Evolutionary conservation across 2,888 invertebrate genomes (phyloP).

Genomic region (Hetaerina titia): DNA sequence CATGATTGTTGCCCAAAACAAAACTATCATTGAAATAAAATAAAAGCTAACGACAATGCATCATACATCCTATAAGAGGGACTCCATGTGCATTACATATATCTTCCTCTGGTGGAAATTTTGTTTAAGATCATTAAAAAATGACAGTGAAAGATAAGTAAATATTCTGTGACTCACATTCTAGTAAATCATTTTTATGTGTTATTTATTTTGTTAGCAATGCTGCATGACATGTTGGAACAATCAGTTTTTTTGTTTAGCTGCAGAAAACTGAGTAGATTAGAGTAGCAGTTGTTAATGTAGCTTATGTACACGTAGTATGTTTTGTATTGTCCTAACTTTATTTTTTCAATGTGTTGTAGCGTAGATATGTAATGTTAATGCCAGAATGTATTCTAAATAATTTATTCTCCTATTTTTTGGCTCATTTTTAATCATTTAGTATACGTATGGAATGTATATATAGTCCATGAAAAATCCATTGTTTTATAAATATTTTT

Average conservation of each 20-base stretch:
- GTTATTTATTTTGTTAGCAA: not conserved
- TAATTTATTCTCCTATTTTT: not conserved
- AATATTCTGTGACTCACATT: not conserved
- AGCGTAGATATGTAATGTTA: not conserved
- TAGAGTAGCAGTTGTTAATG: not conserved
- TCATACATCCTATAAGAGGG: too few species aligned
- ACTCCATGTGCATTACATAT: too few species aligned
- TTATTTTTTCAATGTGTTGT: not conserved
- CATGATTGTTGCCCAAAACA: too few species aligned
- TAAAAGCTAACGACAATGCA: too few species aligned
- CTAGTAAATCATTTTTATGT: not conserved
- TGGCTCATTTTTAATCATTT: too few species aligned
- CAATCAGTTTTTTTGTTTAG: not conserved
- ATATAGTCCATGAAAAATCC: too few species aligned
- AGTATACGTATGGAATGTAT: too few species aligned
- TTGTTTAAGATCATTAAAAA: not conserved
- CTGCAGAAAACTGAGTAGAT: not conserved
- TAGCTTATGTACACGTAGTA: not conserved
- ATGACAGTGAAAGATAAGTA: not conserved
- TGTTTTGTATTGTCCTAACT: not conserved
- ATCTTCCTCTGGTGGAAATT: too few species aligned
- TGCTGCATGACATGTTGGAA: not conserved
- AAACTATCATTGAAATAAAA: too few species aligned
- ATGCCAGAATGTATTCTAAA: not conserved
- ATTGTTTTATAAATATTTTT: too few species aligned